Conservation (phyloP, 1,140 invertebrate species). For the Zaprionus ornatus region DNA sequence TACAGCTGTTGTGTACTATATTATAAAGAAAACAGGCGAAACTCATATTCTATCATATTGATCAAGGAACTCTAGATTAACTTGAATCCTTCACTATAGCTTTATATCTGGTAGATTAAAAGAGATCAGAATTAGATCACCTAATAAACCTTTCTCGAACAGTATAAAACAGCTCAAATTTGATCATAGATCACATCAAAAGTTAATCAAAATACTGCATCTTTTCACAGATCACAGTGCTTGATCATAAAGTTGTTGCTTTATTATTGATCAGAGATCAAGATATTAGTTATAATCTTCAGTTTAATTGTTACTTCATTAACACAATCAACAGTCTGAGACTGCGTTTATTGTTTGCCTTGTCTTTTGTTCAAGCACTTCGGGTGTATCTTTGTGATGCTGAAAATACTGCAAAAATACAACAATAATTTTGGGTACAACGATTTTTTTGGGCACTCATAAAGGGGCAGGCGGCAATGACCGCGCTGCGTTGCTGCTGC, state of each 20-base stretch:
- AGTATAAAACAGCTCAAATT: no score
- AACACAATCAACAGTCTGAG: background rate
- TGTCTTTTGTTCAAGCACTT: background rate
- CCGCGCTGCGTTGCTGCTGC: slow-evolving; percentile 23
- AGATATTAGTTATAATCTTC: background rate
- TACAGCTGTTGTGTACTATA: no score
- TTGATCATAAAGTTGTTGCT: background rate
- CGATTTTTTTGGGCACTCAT: background rate
- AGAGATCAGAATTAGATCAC: no score
- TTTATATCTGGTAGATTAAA: no score
- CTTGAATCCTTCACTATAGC: no score
- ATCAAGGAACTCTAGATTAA: no score
- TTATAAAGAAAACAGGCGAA: no score
- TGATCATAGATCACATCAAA: no score
- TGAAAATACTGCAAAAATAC: slow-evolving; percentile 45
- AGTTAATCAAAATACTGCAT: background rate
- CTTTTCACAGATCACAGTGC: background rate
- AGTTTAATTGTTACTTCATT: background rate
- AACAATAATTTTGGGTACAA: slow-evolving; percentile 36
- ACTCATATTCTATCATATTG: no score
- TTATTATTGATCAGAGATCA: background rate
- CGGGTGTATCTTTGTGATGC: slow-evolving; percentile 4
- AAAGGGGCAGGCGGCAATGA: slow-evolving; percentile 38
- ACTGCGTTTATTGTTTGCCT: background rate
- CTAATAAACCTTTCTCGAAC: no score